phyloP scores from a whole-genome alignment of 2,888 invertebrate species.

The Drosophila colorata region DNA sequence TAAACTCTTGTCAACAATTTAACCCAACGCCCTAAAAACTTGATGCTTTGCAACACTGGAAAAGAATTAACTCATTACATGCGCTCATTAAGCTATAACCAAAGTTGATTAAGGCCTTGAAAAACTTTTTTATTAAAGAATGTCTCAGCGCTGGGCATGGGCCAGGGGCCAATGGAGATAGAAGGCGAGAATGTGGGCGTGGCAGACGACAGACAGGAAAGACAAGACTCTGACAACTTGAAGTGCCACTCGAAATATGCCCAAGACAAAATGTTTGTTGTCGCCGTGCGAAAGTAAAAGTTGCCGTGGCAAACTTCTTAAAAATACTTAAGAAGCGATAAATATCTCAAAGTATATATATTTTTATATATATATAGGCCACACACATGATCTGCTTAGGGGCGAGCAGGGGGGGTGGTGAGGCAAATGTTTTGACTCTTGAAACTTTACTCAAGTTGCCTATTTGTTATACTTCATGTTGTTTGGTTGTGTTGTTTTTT shows the following conservation, averaged over 20 bases:
- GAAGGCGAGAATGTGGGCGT: neutral
- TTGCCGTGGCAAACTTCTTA: slow-evolving; percentile 72
- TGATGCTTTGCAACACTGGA: slow-evolving; percentile 22
- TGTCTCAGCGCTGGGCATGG: slow-evolving; percentile 16
- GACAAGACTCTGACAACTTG: slow-evolving; percentile 51
- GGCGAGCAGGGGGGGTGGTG: neutral
- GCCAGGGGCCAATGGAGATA: neutral
- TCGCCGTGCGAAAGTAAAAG: slow-evolving; percentile 56
- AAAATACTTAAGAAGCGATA: slow-evolving; percentile 80
- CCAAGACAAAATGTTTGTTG: slow-evolving; percentile 66
- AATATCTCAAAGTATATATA: slow-evolving; percentile 65
- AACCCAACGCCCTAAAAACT: slow-evolving; percentile 4
- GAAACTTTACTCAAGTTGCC: slow-evolving; percentile 73
- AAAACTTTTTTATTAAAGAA: slow-evolving; percentile 59
- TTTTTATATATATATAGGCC: slow-evolving; percentile 17
- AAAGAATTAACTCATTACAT: slow-evolving; percentile 74
- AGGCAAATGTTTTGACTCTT: slow-evolving; percentile 63
- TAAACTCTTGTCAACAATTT: slow-evolving; percentile 41
- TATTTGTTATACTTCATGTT: slow-evolving; percentile 60
- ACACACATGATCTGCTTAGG: slow-evolving; percentile 32
- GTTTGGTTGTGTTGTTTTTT: slow-evolving; percentile 21
- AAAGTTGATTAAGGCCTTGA: slow-evolving; percentile 77
- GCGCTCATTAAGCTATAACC: slow-evolving; percentile 69
- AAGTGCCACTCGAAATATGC: slow-evolving; percentile 63
- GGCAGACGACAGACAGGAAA: slow-evolving; percentile 8